Percentiles rank a stretch among this genome's conserved stretches.
Evolutionary conservation across 2,888 invertebrate genomes (phyloP).

Genomic region (Frankliniella intonsa): DNA sequence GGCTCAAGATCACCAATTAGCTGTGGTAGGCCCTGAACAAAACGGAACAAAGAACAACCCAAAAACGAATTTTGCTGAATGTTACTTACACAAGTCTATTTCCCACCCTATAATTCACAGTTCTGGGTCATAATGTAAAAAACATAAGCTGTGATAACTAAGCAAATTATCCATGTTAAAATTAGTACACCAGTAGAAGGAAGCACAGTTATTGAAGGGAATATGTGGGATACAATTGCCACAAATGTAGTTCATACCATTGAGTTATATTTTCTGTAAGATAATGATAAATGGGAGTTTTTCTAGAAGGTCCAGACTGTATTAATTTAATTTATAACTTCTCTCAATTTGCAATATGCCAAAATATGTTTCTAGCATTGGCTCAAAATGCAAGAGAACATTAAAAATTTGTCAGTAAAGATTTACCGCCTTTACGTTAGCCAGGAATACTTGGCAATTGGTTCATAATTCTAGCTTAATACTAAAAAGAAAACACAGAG

Average conservation of each 20-base stretch:
- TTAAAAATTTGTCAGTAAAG: not conserved
- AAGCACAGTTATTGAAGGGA: not conserved
- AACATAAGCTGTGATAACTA: too few species aligned
- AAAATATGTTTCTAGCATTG: not conserved
- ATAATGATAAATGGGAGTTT: not conserved
- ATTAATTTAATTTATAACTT: too few species aligned
- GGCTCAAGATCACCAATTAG: constrained; percentile 1
- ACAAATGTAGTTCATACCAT: not conserved
- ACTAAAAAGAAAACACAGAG: not conserved
- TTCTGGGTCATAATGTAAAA: too few species aligned
- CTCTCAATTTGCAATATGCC: not conserved
- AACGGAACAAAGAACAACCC: constrained; percentile 11
- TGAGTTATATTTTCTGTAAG: not conserved
- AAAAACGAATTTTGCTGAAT: not conserved
- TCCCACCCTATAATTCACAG: too few species aligned
- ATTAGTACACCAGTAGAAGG: not conserved
- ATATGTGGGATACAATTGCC: too few species aligned
- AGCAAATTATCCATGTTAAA: not conserved
- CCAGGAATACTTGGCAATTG: not conserved
- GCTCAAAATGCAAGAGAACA: not conserved
- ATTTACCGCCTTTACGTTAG: not conserved
- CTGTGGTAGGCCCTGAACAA: constrained; percentile 10
- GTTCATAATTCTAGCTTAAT: not conserved
- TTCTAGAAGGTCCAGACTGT: too few species aligned
- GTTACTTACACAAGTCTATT: not conserved